phyloP scores from a whole-genome alignment of 2,888 invertebrate species.

The Tiliacea aurago region DNA sequence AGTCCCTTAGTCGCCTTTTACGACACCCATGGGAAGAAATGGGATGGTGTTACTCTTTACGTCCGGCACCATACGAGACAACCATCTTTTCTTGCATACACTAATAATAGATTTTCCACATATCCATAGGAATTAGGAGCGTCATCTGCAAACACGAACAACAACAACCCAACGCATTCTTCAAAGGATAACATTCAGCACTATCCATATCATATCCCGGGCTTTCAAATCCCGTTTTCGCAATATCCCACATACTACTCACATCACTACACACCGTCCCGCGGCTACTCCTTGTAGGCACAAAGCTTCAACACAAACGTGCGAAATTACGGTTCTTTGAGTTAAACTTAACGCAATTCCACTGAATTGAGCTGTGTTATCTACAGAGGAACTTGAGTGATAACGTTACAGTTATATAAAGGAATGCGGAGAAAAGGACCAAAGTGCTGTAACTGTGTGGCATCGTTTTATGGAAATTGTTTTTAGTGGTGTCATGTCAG shows the following conservation, averaged over 20 bases:
- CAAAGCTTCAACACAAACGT: slow-evolving; percentile 59
- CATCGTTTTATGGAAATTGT: slow-evolving; percentile 12
- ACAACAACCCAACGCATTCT: slow-evolving; percentile 22
- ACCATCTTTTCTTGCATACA: background rate
- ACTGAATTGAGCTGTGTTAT: slow-evolving; percentile 50
- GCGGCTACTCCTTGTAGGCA: slow-evolving; percentile 46
- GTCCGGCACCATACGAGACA: too few species aligned
- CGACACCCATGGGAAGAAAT: too few species aligned
- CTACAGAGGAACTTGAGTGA: slow-evolving; percentile 49
- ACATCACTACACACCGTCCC: slow-evolving; percentile 44
- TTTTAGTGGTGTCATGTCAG: background rate
- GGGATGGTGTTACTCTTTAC: too few species aligned
- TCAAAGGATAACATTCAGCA: slow-evolving; percentile 36
- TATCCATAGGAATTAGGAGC: slow-evolving; percentile 17
- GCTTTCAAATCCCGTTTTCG: slow-evolving; percentile 43
- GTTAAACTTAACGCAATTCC: slow-evolving; percentile 62
- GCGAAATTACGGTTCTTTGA: slow-evolving; percentile 64
- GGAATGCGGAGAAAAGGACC: slow-evolving; percentile 49
- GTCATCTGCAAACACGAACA: slow-evolving; percentile 30
- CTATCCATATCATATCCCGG: slow-evolving; percentile 19
- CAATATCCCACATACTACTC: slow-evolving; percentile 28
- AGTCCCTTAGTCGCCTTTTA: too few species aligned
- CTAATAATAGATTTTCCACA: background rate
- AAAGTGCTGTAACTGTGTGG: slow-evolving; percentile 4
- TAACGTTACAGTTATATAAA: slow-evolving; percentile 42